phyloP scores from a whole-genome alignment of 1,140 invertebrate genomes.

The Himalopsyche phryganea region DNA sequence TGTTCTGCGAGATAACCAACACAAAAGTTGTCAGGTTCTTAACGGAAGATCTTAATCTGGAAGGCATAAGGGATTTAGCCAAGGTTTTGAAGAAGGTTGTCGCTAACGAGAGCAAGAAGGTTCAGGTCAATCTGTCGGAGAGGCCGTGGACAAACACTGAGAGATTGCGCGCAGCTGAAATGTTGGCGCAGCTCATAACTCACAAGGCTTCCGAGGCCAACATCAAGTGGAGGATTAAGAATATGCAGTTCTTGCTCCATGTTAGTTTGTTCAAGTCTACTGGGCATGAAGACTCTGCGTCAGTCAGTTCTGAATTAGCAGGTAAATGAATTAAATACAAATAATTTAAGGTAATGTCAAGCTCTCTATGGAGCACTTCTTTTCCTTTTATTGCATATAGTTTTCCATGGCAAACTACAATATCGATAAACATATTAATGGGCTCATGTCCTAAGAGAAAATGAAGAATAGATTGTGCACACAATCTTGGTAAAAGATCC shows the following conservation, averaged over 20 bases:
- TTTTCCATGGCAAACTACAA: too few species aligned
- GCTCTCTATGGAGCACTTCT: too few species aligned
- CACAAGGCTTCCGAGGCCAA: slow-evolving; percentile 58
- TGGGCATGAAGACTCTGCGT: slow-evolving; percentile 45
- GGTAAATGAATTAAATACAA: slow-evolving; percentile 52
- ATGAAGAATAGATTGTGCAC: too few species aligned
- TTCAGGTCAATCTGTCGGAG: slow-evolving; percentile 48
- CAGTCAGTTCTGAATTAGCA: slow-evolving; percentile 54
- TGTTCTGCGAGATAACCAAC: slow-evolving; percentile 67
- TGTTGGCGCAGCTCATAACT: slow-evolving; percentile 61
- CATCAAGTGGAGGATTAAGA: slow-evolving; percentile 61
- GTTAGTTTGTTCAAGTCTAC: slow-evolving; percentile 61
- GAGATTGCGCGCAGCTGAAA: slow-evolving; percentile 61
- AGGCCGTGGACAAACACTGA: slow-evolving; percentile 63
- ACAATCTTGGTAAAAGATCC: too few species aligned
- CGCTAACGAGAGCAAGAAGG: slow-evolving; percentile 49
- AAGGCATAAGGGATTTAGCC: slow-evolving; percentile 60
- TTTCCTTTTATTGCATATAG: too few species aligned
- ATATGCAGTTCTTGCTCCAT: slow-evolving; percentile 62
- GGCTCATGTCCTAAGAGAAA: too few species aligned
- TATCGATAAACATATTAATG: too few species aligned
- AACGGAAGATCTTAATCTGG: slow-evolving; percentile 55
- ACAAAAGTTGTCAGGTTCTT: slow-evolving; percentile 59
- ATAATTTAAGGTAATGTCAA: too few species aligned
- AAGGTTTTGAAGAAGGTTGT: slow-evolving; percentile 59